Base-by-base conservation (phyloP, 2,797 vertebrate species). In the Babyrousa celebensis region DNA sequence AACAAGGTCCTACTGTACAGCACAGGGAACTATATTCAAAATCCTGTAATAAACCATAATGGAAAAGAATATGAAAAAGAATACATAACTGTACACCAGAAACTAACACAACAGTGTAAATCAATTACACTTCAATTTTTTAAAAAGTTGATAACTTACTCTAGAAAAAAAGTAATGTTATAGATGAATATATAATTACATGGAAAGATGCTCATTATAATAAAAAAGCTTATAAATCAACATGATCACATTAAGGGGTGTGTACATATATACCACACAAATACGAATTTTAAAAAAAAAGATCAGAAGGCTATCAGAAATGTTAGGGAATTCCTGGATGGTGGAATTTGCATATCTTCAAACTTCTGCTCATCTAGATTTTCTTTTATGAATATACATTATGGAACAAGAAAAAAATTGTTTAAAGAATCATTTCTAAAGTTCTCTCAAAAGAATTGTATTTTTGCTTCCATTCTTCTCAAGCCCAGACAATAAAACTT, bases 351-450 rank as follows among this genome's bases (percentile, higher is more conserved):
- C 29, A 29, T 80, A 94, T 77, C 71, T 94, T 91, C 56, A 48
- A 92, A 1, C 43, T 87, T 95, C 84, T 89, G n/a, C 17, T 80
- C 63, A 87, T 21, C 32, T 60, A 91, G 88, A 68, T 87, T 89
- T 94, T 89, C 84, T 91, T 85, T 52, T 56, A 93, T 74, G 14
- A 86, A 96, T 43, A 95, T 11, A n/a, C 62, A 78, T 52, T 72
- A 86, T 48, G 4, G 29, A 68, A 77, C 65, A 63, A 84, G 52
- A 86, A 95, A 89, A 85, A 80, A 36, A 71, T 54, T 84, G 60
- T 79, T 94, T 85, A 85, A 94, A 96, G 36, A 95, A 62, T 80
- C 21, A 93, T 89, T 75, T 95, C 70, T 95, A 72, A 95, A 95
- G 21, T 91, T 92, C 43, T 91, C 86, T 92, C 25, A 52, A 71